Conservation (phyloP, 2,797 vertebrate genomes). For the Pseudochromis fuscus region DNA sequence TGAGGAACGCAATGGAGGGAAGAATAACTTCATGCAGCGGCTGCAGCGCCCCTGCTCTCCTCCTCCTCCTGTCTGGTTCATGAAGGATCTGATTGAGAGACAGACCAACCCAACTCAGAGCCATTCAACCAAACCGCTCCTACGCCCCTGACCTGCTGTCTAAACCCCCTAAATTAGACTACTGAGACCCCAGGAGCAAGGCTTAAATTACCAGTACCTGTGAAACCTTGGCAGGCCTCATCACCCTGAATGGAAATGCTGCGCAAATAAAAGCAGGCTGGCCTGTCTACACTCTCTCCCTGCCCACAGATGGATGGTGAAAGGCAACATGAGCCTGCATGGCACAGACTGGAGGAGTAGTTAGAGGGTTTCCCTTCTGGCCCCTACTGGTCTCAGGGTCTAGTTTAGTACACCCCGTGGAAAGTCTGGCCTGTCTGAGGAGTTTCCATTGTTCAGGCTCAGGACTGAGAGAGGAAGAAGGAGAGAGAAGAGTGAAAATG, state of each 20-base stretch:
- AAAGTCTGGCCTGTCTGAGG: constrained; percentile 66
- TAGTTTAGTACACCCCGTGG: constrained; percentile 61
- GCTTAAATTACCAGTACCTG: constrained; percentile 83
- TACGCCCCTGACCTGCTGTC: constrained; percentile 77
- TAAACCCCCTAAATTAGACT: constrained; percentile 83
- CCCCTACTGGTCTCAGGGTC: constrained; percentile 60
- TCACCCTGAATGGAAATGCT: constrained; percentile 82
- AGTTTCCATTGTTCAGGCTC: constrained; percentile 61
- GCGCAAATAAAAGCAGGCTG: constrained; percentile 82
- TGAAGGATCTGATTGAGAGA: constrained; percentile 85
- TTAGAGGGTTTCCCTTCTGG: constrained; percentile 71
- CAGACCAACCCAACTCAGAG: constrained; percentile 71
- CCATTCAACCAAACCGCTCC: constrained; percentile 74
- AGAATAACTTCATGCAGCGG: constrained; percentile 52
- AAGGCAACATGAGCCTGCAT: constrained; percentile 78
- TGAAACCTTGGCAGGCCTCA: constrained; percentile 81
- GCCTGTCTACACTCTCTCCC: constrained; percentile 84
- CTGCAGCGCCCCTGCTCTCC: constrained; percentile 39
- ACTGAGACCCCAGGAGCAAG: constrained; percentile 77
- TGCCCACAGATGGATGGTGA: constrained; percentile 83
- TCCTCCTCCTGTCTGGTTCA: constrained; percentile 63
- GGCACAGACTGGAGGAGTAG: constrained; percentile 63
- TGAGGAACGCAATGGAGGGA: constrained; percentile 51
- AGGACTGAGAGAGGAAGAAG: constrained; percentile 15
- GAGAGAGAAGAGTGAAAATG: constrained; percentile 27